Conservation (phyloP, 53 echinoderm and acorn worm species). For the Apostichopus leukothele region DNA sequence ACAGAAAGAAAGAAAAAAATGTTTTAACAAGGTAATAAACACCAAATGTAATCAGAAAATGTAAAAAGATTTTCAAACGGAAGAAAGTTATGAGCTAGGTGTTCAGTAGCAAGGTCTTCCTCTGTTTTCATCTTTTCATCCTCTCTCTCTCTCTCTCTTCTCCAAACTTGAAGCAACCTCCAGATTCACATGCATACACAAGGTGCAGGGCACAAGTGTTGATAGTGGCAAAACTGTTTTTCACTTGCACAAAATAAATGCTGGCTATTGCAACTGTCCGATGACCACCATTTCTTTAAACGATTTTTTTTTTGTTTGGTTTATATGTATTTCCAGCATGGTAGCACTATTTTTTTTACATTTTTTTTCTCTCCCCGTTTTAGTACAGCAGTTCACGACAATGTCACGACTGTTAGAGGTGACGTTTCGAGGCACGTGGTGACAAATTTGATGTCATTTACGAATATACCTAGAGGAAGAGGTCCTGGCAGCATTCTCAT, state of each 20-base stretch:
- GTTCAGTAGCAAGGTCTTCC: slow-evolving; percentile 1
- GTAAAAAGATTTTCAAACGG: not conserved
- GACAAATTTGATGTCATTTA: slow-evolving; percentile 65
- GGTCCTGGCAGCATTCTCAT: slow-evolving; percentile 83
- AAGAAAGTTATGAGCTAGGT: slow-evolving; percentile 10
- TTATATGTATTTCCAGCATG: not conserved
- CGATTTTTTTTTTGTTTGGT: not conserved
- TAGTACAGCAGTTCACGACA: slow-evolving; percentile 32
- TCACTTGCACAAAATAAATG: slow-evolving; percentile 38
- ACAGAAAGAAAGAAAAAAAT: not conserved
- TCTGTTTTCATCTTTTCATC: not conserved
- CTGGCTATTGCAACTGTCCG: slow-evolving; percentile 51
- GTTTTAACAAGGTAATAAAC: slow-evolving; percentile 1
- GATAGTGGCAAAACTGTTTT: slow-evolving; percentile 17
- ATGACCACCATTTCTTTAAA: not conserved
- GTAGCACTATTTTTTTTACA: not conserved
- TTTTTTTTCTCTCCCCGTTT: not conserved
- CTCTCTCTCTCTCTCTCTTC: not conserved
- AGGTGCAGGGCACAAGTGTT: not conserved
- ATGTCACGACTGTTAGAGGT: slow-evolving; percentile 6
- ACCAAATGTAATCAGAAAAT: slow-evolving; percentile 18
- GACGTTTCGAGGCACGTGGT: slow-evolving; percentile 16
- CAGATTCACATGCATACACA: slow-evolving; percentile 3
- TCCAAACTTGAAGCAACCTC: not conserved
- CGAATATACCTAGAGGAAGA: slow-evolving; percentile 93